A percentile compares a stretch with the other conserved stretches of the same genome.
Conservation (phyloP, 2,888 invertebrate genomes). For the Chloromyia formosa region DNA sequence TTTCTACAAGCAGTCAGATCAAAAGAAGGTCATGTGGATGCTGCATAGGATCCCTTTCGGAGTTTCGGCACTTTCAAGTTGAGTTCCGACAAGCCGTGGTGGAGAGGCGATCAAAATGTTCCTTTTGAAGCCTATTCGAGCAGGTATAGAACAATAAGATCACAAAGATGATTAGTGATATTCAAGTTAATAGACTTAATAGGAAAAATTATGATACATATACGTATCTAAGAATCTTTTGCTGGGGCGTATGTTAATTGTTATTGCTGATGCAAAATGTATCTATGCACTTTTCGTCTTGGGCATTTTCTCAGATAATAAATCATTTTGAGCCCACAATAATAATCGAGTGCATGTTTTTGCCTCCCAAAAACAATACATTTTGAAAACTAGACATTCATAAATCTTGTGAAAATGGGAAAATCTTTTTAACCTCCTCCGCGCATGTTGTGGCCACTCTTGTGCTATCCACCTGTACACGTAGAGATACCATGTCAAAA, state of each 20-base stretch:
- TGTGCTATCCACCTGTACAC: background rate
- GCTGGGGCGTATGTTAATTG: no score
- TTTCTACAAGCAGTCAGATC: slow-evolving; percentile 18
- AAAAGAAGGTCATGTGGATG: slow-evolving; percentile 14
- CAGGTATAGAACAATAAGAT: slow-evolving; percentile 29
- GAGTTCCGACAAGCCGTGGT: background rate
- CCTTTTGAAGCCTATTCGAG: slow-evolving; percentile 15
- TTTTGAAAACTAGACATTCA: background rate
- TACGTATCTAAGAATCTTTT: no score
- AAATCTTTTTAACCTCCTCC: background rate
- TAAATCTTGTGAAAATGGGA: slow-evolving; percentile 18
- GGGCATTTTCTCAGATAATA: no score
- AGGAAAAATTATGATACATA: no score
- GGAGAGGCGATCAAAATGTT: slow-evolving; percentile 1
- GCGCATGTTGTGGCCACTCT: no score
- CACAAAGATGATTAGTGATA: background rate
- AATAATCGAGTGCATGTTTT: no score
- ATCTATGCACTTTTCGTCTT: no score
- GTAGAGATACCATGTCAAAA: background rate
- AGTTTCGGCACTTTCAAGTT: slow-evolving; percentile 20
- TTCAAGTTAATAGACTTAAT: no score
- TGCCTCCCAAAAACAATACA: no score
- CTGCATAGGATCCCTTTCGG: background rate
- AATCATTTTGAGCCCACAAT: no score
- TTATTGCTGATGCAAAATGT: no score